phyloP scores from a whole-genome alignment of 2,113 vertebrate genomes.

The Tauraco erythrolophus region DNA sequence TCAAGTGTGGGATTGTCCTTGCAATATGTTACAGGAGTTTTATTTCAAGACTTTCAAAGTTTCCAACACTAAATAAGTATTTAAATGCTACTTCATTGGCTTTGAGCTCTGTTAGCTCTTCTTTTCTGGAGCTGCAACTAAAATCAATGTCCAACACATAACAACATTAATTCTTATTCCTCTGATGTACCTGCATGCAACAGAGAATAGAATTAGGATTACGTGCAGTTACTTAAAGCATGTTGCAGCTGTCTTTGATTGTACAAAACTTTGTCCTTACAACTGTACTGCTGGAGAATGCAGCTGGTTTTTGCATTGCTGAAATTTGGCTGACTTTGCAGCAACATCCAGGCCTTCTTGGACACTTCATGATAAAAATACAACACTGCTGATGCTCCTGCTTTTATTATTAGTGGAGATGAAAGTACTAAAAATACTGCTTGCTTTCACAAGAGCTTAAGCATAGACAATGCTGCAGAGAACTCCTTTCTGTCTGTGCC shows the following conservation, averaged over 20 bases:
- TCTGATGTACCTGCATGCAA: not conserved
- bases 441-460: not conserved
- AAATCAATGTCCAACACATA: not conserved
- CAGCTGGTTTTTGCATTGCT: conserved; percentile 42
- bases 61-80: not conserved
- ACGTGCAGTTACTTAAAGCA: not conserved
- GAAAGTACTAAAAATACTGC: conserved; percentile 13
- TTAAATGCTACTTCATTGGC: not conserved
- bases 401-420: conserved; percentile 37
- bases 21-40: not conserved
- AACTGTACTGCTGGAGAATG: not conserved
- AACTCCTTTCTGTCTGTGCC: not conserved
- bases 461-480: not conserved
- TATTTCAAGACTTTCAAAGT: not conserved
- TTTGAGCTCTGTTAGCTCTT: not conserved
- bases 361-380: conserved; percentile 5
- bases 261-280: not conserved
- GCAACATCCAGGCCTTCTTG: conserved; percentile 8
- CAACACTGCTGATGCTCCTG: not conserved
- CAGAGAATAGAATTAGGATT: not conserved
- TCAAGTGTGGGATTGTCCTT: not conserved
- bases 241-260: not conserved
- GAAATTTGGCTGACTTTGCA: not conserved
- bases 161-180: not conserved
- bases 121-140: not conserved